Conservation (phyloP, 2,888 invertebrate species). For the Stegophylla sp. region DNA sequence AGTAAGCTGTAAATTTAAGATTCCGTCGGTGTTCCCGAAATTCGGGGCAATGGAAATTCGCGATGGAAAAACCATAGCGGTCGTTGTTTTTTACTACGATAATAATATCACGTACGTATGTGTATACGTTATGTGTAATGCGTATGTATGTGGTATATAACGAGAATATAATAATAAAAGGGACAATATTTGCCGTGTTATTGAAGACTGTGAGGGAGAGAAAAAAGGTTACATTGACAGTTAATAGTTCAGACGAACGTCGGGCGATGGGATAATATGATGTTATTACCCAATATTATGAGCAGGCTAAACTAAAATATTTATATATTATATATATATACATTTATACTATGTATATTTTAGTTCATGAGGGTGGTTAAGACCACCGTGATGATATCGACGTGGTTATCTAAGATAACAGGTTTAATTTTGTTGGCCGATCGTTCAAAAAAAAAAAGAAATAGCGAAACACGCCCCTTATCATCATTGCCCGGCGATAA, state of each 20-base stretch:
- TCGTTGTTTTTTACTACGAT: slow-evolving; percentile 42
- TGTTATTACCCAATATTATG: slow-evolving; percentile 26
- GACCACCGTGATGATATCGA: slow-evolving; percentile 13
- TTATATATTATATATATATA: too few species aligned
- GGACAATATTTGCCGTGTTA: slow-evolving; percentile 32
- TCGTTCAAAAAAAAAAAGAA: slow-evolving; percentile 30
- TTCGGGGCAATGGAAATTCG: slow-evolving; percentile 5
- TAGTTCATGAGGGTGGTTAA: not conserved
- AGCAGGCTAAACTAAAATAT: too few species aligned
- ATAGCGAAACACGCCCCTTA: slow-evolving; percentile 1
- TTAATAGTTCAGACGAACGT: slow-evolving; percentile 6
- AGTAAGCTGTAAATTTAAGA: not conserved
- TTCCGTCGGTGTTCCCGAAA: not conserved
- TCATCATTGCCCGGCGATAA: not conserved
- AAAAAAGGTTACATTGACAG: slow-evolving; percentile 12
- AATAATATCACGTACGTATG: not conserved
- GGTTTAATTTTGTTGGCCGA: slow-evolving; percentile 35
- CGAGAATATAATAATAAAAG: slow-evolving; percentile 27
- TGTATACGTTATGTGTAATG: not conserved
- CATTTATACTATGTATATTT: too few species aligned
- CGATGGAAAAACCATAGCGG: not conserved
- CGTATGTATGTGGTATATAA: not conserved
- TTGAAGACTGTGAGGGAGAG: not conserved
- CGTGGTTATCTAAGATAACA: slow-evolving; percentile 24
- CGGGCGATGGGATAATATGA: not conserved